phyloP scores from a whole-genome alignment of 1,140 invertebrate genomes.

The Oryctes rhinoceros region DNA sequence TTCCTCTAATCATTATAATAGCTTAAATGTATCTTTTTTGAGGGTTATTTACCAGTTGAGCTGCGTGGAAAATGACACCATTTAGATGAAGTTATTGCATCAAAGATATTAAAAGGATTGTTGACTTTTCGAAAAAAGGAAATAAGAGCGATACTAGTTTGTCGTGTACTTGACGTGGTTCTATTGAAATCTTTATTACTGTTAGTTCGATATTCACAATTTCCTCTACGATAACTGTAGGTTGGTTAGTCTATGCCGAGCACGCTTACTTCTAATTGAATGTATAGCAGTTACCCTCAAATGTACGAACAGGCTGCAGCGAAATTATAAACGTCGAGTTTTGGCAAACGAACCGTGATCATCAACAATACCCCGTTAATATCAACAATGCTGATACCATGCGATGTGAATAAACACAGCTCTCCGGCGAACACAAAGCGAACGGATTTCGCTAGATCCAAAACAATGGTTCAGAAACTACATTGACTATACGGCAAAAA shows the following conservation, averaged over 20 bases:
- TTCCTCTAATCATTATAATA: no score
- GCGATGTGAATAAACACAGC: not conserved
- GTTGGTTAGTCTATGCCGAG: not conserved
- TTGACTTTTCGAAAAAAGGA: no score
- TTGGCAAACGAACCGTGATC: slow-evolving; percentile 4
- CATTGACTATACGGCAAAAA: not conserved
- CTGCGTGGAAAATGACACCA: no score
- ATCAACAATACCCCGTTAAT: not conserved
- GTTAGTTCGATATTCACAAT: not conserved
- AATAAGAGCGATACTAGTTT: no score
- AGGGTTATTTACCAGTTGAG: no score
- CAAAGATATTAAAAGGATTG: no score
- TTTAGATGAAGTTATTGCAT: no score
- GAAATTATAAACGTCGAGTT: slow-evolving; percentile 1
- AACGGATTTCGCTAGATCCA: not conserved
- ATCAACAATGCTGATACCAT: slow-evolving; percentile 14
- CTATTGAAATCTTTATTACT: not conserved
- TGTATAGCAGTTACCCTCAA: not conserved
- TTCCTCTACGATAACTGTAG: not conserved
- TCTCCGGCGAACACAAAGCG: not conserved
- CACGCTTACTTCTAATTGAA: not conserved
- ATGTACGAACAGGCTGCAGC: not conserved
- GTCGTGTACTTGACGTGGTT: not conserved
- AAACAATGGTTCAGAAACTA: not conserved
- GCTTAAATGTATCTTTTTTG: no score